These are phyloP conservation scores for Lithobates sylvaticus DNA, from an alignment of 2,797 vertebrate species.

Conservation along the genomic window DNA sequence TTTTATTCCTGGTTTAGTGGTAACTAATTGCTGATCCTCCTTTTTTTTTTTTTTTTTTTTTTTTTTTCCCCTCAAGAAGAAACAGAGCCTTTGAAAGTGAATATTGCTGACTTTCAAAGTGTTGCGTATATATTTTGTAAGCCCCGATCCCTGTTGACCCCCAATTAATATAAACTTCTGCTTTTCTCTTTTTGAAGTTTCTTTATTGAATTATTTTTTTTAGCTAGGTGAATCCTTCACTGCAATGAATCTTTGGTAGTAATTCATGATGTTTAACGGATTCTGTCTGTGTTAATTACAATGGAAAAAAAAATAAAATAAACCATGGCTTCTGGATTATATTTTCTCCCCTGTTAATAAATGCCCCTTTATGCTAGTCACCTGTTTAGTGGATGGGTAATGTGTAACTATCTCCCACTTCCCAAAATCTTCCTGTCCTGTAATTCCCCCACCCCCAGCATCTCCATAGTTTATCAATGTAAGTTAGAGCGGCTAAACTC, in stretches of 20 bases:
- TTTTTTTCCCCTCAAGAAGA: constrained; percentile 64
- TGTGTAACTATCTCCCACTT: constrained; percentile 70
- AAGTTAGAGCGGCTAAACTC: constrained; percentile 79
- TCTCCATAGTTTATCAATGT: constrained; percentile 79
- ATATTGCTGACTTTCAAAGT: constrained; percentile 66
- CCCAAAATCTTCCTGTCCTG: constrained; percentile 67
- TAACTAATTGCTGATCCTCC: constrained; percentile 73
- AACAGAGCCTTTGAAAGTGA: constrained; percentile 61
- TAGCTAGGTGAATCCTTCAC: constrained; percentile 68
- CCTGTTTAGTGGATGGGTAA: constrained; percentile 75
- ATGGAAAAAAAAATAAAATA: constrained; percentile 62
- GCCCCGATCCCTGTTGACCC: constrained; percentile 65
- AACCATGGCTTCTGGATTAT: constrained; percentile 64
- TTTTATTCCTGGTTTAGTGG: constrained; percentile 70
- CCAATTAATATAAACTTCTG: constrained; percentile 64
- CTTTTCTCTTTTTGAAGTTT: constrained; percentile 65
- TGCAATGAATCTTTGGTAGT: constrained; percentile 84
- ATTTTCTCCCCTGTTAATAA: constrained; percentile 69
- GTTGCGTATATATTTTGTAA: constrained; percentile 58
- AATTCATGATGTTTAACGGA: constrained; percentile 75
- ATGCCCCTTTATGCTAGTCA: constrained; percentile 69
- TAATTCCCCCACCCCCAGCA: constrained; percentile 65
- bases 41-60: constrained; percentile 51
- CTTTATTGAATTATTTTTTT: constrained; percentile 63
- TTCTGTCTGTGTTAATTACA: constrained; percentile 69